Conservation (phyloP, 1,140 invertebrate species). For the Spodoptera litura region DNA sequence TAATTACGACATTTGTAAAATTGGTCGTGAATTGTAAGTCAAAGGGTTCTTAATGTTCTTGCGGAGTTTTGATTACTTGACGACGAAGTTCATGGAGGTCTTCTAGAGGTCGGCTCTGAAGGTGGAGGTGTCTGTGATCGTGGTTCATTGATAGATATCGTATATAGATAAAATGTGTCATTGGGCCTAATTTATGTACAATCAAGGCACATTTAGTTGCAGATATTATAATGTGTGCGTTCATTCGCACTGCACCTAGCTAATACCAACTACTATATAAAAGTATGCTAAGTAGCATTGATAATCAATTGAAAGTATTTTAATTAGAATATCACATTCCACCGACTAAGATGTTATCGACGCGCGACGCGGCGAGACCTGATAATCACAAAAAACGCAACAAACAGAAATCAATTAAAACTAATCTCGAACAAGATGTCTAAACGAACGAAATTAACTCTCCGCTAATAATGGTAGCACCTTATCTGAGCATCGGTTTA, state of each 20-base stretch:
- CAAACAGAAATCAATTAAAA: slow-evolving; percentile 48
- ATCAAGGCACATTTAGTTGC: too few species aligned
- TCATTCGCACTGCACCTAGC: background rate
- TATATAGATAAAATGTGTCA: too few species aligned
- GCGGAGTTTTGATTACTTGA: slow-evolving; percentile 14
- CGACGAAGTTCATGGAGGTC: background rate
- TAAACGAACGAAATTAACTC: slow-evolving; percentile 49
- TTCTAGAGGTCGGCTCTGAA: background rate
- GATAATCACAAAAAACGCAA: slow-evolving; percentile 45
- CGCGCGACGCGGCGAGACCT: background rate
- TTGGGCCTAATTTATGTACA: too few species aligned
- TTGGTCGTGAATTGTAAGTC: slow-evolving; percentile 25
- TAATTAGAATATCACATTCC: slow-evolving; percentile 43
- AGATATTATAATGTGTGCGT: background rate
- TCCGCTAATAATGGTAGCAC: slow-evolving; percentile 48
- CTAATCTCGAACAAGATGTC: slow-evolving; percentile 32
- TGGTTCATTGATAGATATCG: too few species aligned
- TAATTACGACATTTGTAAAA: slow-evolving; percentile 32
- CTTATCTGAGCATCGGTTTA: slow-evolving; percentile 64
- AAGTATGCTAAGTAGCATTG: background rate
- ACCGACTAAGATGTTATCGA: slow-evolving; percentile 11
- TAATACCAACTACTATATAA: too few species aligned
- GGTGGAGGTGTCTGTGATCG: background rate
- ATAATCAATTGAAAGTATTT: slow-evolving; percentile 10
- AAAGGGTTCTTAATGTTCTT: slow-evolving; percentile 40